Conservation (phyloP, 1,140 invertebrate genomes). For the Heterodera schachtii region DNA sequence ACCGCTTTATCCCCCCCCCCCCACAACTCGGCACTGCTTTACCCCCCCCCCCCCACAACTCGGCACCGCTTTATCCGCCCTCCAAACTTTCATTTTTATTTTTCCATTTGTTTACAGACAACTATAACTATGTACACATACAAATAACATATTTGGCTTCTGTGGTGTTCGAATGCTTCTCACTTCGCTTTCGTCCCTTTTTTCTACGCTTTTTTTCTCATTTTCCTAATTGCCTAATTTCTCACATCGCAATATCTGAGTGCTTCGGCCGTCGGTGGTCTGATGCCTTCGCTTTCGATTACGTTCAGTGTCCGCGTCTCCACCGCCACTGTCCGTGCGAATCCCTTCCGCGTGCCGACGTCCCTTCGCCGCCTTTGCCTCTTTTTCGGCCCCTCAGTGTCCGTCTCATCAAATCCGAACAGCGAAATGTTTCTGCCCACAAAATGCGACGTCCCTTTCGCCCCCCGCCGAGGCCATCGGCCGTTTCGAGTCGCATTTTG, state of each 20-base stretch:
- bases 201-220: too few relatives aligned
- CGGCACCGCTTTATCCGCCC: too few relatives aligned
- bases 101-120: too few relatives aligned
- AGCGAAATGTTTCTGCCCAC: slow-evolving; percentile 35
- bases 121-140: too few relatives aligned
- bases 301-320: slow-evolving; percentile 60
- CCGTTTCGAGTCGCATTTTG: slow-evolving; percentile 46
- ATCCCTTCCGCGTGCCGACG: slow-evolving; percentile 35
- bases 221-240: slow-evolving; percentile 7
- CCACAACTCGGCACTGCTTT: too few relatives aligned
- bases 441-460: slow-evolving; percentile 45
- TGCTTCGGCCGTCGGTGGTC: slow-evolving; percentile 44
- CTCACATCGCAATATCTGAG: slow-evolving; percentile 60
- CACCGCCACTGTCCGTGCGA: slow-evolving; percentile 43
- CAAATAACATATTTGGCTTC: too few relatives aligned
- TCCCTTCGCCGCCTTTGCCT: slow-evolving; percentile 31
- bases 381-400: slow-evolving; percentile 28
- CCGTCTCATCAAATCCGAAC: slow-evolving; percentile 23
- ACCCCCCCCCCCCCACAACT: too few relatives aligned
- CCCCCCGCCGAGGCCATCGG: slow-evolving; percentile 19
- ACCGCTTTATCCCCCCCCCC: too few relatives aligned
- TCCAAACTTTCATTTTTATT: too few relatives aligned
- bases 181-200: too few relatives aligned
- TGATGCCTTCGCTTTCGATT: slow-evolving; percentile 59
- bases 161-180: too few relatives aligned